Evolutionary conservation across 2,113 vertebrate species (phyloP).

Genomic region (Platysternon megacephalum): DNA sequence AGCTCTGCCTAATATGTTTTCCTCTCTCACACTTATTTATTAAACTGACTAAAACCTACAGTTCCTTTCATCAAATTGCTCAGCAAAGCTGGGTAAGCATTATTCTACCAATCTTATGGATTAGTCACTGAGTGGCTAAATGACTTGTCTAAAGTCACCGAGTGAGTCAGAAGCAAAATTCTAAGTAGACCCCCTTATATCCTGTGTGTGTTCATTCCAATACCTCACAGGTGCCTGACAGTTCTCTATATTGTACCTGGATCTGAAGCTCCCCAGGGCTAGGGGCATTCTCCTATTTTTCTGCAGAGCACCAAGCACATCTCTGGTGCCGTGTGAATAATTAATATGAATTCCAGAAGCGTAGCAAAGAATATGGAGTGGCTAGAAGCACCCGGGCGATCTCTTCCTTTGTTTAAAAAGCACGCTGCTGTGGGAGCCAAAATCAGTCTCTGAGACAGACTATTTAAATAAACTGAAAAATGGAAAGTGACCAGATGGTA

Average conservation of each 20-base stretch:
- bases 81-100: background rate
- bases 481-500: background rate
- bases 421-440: background rate
- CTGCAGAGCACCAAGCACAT: background rate
- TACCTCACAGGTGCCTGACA: background rate
- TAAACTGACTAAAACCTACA: background rate
- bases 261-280: constrained; percentile 40
- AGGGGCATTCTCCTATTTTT: constrained; percentile 32
- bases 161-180: background rate
- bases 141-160: background rate
- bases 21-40: background rate
- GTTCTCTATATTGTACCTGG: constrained; percentile 27
- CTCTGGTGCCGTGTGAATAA: constrained; percentile 42
- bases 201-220: background rate
- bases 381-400: background rate
- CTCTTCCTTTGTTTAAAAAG: background rate
- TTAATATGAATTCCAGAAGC: constrained; percentile 35
- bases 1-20: background rate
- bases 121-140: background rate
- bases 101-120: background rate
- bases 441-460: constrained; percentile 13
- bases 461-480: background rate
- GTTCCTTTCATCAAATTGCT: background rate
- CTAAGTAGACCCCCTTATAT: background rate
- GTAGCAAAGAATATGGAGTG: background rate